Conservation (phyloP, 2,113 vertebrate genomes). For the Zapornia atra region DNA sequence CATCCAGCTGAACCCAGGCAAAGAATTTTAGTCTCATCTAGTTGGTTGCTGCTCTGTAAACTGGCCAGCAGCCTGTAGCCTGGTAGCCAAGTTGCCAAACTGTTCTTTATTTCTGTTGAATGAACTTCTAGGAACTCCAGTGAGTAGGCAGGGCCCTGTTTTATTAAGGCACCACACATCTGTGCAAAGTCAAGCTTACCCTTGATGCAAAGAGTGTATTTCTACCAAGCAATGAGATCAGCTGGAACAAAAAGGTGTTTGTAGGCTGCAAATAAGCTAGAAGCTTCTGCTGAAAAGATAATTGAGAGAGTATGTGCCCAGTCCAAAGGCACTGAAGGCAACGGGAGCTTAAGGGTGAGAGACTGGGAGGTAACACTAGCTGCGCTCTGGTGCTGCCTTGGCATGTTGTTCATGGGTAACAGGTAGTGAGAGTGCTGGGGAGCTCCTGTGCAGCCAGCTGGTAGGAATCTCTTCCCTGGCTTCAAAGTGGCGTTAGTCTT, state of each 20-base stretch:
- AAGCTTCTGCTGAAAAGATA: background rate
- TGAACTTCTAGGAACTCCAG: constrained; percentile 2
- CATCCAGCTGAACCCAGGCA: background rate
- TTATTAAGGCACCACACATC: background rate
- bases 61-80: background rate
- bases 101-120: constrained; percentile 35
- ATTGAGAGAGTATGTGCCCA: background rate
- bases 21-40: background rate
- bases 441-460: background rate
- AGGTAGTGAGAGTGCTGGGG: background rate
- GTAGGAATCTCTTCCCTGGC: background rate
- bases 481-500: background rate
- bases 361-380: background rate
- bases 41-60: constrained; percentile 1
- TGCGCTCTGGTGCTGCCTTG: background rate
- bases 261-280: background rate
- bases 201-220: background rate
- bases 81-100: background rate
- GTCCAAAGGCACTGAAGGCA: background rate
- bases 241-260: background rate
- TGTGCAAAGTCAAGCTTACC: background rate
- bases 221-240: background rate
- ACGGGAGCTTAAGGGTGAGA: background rate
- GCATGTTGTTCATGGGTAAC: background rate
- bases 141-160: background rate